Base-by-base conservation (phyloP, 1,140 invertebrate genomes). In the Holcopasites calliopsidis region DNA sequence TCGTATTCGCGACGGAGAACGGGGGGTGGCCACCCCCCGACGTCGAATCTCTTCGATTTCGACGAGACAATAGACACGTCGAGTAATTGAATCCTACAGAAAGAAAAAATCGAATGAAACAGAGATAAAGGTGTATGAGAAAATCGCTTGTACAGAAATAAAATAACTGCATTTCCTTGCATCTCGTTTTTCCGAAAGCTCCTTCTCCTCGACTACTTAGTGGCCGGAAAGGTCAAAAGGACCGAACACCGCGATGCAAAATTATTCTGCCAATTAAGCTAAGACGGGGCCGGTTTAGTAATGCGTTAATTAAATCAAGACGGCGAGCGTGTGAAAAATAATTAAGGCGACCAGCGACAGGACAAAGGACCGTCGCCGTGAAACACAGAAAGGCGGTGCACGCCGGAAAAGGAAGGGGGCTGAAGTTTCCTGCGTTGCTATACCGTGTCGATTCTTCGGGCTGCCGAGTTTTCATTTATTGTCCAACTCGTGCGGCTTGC, bases 221-320 rank as follows among this genome's bases (percentile, higher is more conserved):
- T 69, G 65, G 73, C 73, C 23, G 21, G 23, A 42, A 68, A 38
- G 64, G 42, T 42, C 49, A 42, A 38, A 55, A n/a, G 38, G 55
- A n/a, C 49, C 70, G 64, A 33, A 33, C n/a, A 3, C 8, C 5
- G 40, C 38, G 52, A 28, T 31, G 50, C 31, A 26, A 62, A 64
- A 77, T 77, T 72, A 77, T 55, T 77, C 69, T 57, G 57, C 58
- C 69, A 77, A 77, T 72, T 77, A 72, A 73, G 57, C 68, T 64
- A 77, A 73, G 49, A 62, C 68, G 74, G 55, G 38, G 49, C 31
- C n/a, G 35, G 1, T 49, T 28, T n/a, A n/a, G 75, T 64, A 77
- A 77, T 72, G 58, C 58, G 58, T 73, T 72, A 77, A 77, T 77
- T 77, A 77, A 77, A 72, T 77, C 58, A 77, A 77, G 58, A 77